These are phyloP conservation scores for Arge pagana DNA, from an alignment of 2,888 invertebrate genomes.

Conservation along the genomic window DNA sequence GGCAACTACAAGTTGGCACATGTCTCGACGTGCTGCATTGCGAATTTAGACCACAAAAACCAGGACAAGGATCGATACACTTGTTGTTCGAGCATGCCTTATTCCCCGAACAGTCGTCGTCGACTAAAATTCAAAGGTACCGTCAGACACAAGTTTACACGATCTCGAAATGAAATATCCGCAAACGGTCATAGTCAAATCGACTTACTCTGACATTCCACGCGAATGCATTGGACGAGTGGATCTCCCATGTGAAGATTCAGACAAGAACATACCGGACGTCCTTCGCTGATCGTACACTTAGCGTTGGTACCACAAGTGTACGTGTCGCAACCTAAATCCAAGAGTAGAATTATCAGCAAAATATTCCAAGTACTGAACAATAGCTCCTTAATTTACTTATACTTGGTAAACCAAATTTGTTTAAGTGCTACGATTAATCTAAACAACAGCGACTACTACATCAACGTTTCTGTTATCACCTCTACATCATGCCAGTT, in stretches of 20 bases:
- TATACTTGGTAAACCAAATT: not conserved
- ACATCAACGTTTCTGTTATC: too few species aligned
- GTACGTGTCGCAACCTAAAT: constrained; percentile 48
- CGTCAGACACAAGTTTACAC: constrained; percentile 8
- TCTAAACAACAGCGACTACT: too few species aligned
- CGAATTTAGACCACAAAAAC: constrained; percentile 76
- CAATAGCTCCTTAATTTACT: constrained; percentile 8
- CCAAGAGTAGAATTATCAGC: too few species aligned
- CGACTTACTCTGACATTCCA: constrained; percentile 72
- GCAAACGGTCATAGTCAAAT: not conserved
- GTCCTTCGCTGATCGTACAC: constrained; percentile 63
- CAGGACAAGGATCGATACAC: constrained; percentile 79
- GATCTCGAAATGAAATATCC: not conserved
- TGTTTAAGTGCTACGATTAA: not conserved
- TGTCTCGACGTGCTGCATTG: constrained; percentile 79
- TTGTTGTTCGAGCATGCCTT: constrained; percentile 76
- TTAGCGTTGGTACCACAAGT: constrained; percentile 56
- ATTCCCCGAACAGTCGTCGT: constrained; percentile 75
- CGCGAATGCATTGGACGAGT: constrained; percentile 71
- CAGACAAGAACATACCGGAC: constrained; percentile 80
- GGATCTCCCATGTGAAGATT: constrained; percentile 83
- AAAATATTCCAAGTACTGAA: too few species aligned
- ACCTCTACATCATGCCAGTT: too few species aligned
- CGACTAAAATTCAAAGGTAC: constrained; percentile 59
- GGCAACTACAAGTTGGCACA: constrained; percentile 79